A percentile compares a stretch with the other conserved stretches of the same genome.
Conservation (phyloP, 2,113 vertebrate genomes). For the Toxotes jaculatrix region DNA sequence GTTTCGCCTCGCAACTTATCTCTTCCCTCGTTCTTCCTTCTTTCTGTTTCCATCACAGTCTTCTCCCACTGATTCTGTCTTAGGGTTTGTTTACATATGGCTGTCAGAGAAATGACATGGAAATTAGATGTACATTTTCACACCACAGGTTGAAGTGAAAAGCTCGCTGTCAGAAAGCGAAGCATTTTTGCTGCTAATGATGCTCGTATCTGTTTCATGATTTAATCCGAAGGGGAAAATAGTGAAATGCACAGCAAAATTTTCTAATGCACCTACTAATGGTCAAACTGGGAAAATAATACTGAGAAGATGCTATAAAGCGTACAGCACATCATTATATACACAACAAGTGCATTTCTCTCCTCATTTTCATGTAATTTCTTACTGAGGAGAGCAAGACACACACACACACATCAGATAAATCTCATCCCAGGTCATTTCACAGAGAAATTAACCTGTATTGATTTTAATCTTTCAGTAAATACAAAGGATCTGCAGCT, state of each 20-base stretch:
- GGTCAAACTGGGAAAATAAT: not conserved
- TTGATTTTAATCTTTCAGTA: constrained; percentile 41
- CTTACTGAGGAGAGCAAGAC: not conserved
- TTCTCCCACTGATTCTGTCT: not conserved
- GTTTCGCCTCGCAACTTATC: not conserved
- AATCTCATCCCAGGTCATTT: not conserved
- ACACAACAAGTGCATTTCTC: not conserved
- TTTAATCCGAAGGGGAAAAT: constrained; percentile 4
- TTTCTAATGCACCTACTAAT: constrained; percentile 30
- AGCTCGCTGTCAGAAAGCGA: not conserved
- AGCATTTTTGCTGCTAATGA: constrained; percentile 21
- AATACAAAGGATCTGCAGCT: constrained; percentile 35
- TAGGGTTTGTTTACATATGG: not conserved
- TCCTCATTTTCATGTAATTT: not conserved
- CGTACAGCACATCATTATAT: not conserved
- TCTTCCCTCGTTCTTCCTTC: not conserved
- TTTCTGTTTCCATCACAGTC: not conserved
- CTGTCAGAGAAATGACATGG: constrained; percentile 15
- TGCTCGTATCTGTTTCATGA: constrained; percentile 5
- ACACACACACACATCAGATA: not conserved
- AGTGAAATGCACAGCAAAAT: not conserved
- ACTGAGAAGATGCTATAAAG: not conserved
- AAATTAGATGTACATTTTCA: not conserved
- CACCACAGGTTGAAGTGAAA: not conserved
- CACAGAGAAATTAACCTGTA: constrained; percentile 8